These are phyloP conservation scores for Lacerta viridis DNA, from an alignment of 2,797 vertebrate genomes.

Conservation along the genomic window DNA sequence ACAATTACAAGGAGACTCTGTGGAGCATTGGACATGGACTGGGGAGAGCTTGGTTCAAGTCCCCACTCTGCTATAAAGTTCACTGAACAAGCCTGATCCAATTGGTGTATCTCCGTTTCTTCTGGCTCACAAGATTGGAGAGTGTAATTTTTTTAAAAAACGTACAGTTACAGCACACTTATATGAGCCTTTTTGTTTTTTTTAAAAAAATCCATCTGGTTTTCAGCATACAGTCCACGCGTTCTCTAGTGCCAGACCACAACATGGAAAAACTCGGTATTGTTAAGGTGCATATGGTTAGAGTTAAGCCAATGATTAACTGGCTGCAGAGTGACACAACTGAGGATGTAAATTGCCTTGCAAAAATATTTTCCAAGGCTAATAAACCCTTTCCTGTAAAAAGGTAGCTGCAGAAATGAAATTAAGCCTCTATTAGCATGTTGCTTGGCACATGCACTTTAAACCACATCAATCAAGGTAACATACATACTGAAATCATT, in stretches of 20 bases:
- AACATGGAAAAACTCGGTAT: constrained; percentile 3
- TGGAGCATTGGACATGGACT: too few species aligned
- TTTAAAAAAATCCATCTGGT: background rate
- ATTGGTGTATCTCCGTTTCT: background rate
- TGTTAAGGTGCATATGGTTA: constrained; percentile 11
- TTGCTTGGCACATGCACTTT: constrained; percentile 4
- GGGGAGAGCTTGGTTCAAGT: background rate
- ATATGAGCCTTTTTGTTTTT: background rate
- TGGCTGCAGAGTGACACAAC: background rate
- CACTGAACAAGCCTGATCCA: background rate
- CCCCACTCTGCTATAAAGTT: background rate
- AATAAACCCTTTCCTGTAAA: constrained; percentile 14
- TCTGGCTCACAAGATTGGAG: background rate
- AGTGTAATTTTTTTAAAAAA: too few species aligned
- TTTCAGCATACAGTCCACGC: background rate
- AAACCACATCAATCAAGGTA: background rate
- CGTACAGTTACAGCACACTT: background rate
- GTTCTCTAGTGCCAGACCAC: background rate
- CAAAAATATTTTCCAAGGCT: constrained; percentile 25
- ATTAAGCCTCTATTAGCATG: constrained; percentile 5
- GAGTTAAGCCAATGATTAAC: constrained; percentile 15
- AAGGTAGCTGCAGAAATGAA: constrained; percentile 3
- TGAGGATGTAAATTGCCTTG: constrained; percentile 22
- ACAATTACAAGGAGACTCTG: background rate
- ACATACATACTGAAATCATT: background rate